Evolutionary conservation across 2,888 invertebrate species (phyloP).

Genomic region (Sphaerophoria taeniata): DNA sequence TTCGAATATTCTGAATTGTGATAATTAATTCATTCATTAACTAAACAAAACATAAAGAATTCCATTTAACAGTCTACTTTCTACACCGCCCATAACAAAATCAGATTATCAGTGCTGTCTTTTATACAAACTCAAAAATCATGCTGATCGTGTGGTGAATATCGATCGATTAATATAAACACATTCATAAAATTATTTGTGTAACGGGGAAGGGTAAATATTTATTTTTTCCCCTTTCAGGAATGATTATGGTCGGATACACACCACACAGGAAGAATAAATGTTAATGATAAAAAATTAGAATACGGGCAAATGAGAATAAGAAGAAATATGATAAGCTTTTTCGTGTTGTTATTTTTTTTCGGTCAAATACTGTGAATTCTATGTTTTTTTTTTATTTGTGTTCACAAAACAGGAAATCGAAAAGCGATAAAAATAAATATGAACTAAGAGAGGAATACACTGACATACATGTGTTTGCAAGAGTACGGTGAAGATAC

Average conservation of each 20-base stretch:
- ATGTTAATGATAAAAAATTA: conserved; percentile 15
- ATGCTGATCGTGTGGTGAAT: conserved; percentile 28
- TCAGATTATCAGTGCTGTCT: not conserved
- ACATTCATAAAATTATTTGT: conserved; percentile 16
- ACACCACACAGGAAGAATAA: too few species aligned
- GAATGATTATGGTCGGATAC: conserved; percentile 54
- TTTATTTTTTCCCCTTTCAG: conserved; percentile 31
- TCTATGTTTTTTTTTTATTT: conserved; percentile 7
- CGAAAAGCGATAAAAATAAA: conserved; percentile 73
- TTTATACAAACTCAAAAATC: conserved; percentile 21
- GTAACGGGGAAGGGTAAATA: conserved; percentile 42
- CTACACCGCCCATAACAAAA: too few species aligned
- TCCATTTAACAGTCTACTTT: conserved; percentile 10
- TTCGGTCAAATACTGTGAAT: conserved; percentile 44
- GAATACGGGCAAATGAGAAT: conserved; percentile 10
- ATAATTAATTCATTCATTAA: conserved; percentile 68
- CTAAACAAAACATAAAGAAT: conserved; percentile 53
- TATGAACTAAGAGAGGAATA: conserved; percentile 69
- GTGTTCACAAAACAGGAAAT: conserved; percentile 67
- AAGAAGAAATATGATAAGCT: conserved; percentile 49
- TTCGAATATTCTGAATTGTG: conserved; percentile 3
- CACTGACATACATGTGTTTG: conserved; percentile 10
- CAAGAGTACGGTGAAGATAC: conserved; percentile 20
- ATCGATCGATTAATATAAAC: conserved; percentile 14
- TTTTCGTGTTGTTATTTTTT: conserved; percentile 42